These are phyloP conservation scores for Rhinella marina DNA, from an alignment of 2,797 vertebrate genomes.

Conservation along the genomic window DNA sequence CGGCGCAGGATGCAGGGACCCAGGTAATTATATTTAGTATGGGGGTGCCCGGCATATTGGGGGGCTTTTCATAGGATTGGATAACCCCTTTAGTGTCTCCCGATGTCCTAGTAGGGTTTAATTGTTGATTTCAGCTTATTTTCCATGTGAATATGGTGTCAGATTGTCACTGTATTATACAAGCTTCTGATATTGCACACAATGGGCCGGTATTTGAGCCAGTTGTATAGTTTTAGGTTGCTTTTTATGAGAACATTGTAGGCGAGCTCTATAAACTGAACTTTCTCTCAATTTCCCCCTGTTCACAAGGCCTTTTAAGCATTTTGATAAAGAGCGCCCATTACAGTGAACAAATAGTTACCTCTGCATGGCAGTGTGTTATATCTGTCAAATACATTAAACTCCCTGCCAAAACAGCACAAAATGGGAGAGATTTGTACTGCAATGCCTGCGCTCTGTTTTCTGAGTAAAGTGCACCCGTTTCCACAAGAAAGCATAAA, in stretches of 20 bases:
- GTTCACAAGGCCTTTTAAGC: conserved; percentile 42
- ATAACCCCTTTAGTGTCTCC: not conserved
- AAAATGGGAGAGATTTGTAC: conserved; percentile 59
- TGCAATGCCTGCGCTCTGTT: conserved; percentile 49
- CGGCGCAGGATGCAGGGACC: too few relatives aligned
- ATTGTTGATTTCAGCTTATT: not conserved
- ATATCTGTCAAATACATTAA: conserved; percentile 62
- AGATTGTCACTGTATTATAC: not conserved
- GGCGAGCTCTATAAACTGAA: conserved; percentile 31
- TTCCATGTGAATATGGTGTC: not conserved
- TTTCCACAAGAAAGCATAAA: conserved; percentile 54
- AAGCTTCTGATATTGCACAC: not conserved
- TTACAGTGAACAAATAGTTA: conserved; percentile 60
- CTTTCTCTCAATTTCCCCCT: conserved; percentile 13
- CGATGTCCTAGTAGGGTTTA: not conserved
- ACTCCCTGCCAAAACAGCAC: conserved; percentile 57
- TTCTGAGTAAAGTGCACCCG: conserved; percentile 55
- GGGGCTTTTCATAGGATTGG: too few relatives aligned
- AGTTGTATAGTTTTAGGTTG: conserved; percentile 21
- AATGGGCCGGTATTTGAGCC: conserved; percentile 13
- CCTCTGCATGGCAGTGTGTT: conserved; percentile 52
- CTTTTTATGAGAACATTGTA: conserved; percentile 25
- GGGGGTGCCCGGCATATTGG: too few relatives aligned
- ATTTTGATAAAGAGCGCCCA: conserved; percentile 60
- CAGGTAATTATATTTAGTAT: too few relatives aligned